Base-by-base conservation (phyloP, 2,113 vertebrate genomes). In the Anarrhichthys ocellatus region DNA sequence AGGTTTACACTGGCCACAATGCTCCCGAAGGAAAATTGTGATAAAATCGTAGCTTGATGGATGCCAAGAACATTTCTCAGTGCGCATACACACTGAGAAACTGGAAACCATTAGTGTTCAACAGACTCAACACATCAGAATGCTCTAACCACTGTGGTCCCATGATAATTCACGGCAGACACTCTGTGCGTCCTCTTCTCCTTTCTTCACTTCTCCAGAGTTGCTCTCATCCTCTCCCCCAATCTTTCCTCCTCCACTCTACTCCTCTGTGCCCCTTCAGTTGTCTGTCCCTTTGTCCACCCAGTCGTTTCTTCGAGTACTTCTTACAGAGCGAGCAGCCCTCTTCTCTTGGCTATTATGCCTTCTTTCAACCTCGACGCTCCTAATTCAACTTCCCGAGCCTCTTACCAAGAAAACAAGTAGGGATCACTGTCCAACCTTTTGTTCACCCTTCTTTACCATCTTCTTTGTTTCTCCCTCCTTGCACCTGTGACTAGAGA, bases 41-140 rank as follows among this genome's bases (percentile, higher is more conserved):
- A 91, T 84, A 88, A 82, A 84, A 87, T 70, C 32, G 3, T 54
- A 59, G 32, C 48, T 74, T 86, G 77, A 91, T 80, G 73, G 80
- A 86, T 82, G 75, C 72, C 59, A 63, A 69, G 34, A 74, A 63
- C 76, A 68, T n/a, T n/a, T n/a, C n/a, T n/a, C n/a, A n/a, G n/a
- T 80, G 76, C 42, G 66, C 78, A 70, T 70, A 68, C 61, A 70
- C 68, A 83, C 52, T 22, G 65, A 66, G 67, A 64, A 87, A 78
- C 59, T 34, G 72, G 62, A 79, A 75, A 83, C 85, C 86, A 87
- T 93, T 91, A 90, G 83, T 79, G 87, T 84, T 87, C 81, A 69
- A 82, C 76, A 77, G 85, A 80, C 54, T 2, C 79, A 80, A 59
- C 80, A 82, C 78, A 86, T 87, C 75, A 76, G 42, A 86, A 71